Percentiles rank a stretch among this genome's conserved stretches.
Conservation (phyloP, 1,140 invertebrate genomes). For the Gryon sp. region DNA sequence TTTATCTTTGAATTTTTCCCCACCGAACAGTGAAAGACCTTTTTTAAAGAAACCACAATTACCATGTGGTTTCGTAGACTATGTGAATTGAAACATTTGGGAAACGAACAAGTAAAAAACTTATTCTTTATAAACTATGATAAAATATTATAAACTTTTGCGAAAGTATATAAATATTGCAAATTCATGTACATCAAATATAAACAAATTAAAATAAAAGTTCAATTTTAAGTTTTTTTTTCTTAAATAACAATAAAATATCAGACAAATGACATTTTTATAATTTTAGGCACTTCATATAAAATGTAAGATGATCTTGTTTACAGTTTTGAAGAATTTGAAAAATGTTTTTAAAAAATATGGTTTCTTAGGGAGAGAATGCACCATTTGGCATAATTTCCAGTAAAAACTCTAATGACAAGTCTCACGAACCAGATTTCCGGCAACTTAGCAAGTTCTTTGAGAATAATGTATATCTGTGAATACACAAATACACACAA, state of each 20-base stretch:
- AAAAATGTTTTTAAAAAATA: slow-evolving; percentile 23
- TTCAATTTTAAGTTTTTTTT: too few relatives aligned
- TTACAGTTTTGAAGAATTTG: too few relatives aligned
- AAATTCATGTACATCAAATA: too few relatives aligned
- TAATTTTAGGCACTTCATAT: too few relatives aligned
- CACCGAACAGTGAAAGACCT: slow-evolving; percentile 43
- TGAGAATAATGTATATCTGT: slow-evolving; percentile 8
- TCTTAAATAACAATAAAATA: too few relatives aligned
- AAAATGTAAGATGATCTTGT: too few relatives aligned
- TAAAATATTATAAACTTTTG: too few relatives aligned
- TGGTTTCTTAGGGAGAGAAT: slow-evolving; percentile 30
- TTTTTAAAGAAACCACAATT: slow-evolving; percentile 49
- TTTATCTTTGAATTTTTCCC: slow-evolving; percentile 37
- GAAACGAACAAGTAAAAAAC: background rate
- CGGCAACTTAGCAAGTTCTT: slow-evolving; percentile 44
- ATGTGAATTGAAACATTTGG: slow-evolving; percentile 3
- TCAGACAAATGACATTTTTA: too few relatives aligned
- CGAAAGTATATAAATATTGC: too few relatives aligned
- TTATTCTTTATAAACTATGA: too few relatives aligned
- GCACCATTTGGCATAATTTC: slow-evolving; percentile 22
- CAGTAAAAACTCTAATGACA: slow-evolving; percentile 52
- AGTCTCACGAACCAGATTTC: slow-evolving; percentile 49
- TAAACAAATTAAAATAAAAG: too few relatives aligned
- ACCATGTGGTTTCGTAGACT: slow-evolving; percentile 25
- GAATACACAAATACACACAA: slow-evolving; percentile 39